Percentiles rank a stretch among this genome's conserved stretches.
Evolutionary conservation across 2,888 invertebrate genomes (phyloP).

Genomic region (Embidobia sp.): DNA sequence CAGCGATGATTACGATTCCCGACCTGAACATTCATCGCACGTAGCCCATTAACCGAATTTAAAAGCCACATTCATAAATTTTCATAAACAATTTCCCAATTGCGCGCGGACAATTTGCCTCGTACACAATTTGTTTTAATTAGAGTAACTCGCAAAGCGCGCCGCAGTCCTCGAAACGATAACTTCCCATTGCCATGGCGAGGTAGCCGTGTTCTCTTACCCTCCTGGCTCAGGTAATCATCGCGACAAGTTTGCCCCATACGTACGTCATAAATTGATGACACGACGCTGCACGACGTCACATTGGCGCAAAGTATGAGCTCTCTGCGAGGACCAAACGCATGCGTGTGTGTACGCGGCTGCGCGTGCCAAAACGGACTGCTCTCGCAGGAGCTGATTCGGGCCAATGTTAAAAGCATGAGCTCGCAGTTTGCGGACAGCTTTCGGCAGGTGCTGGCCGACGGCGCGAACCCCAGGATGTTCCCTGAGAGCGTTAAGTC

Average conservation of each 20-base stretch:
- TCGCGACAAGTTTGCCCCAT: slow-evolving; percentile 13
- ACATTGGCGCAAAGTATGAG: slow-evolving; percentile 51
- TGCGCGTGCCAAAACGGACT: slow-evolving; percentile 61
- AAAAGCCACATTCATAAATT: too few species aligned
- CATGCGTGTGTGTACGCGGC: slow-evolving; percentile 61
- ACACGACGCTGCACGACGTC: slow-evolving; percentile 39
- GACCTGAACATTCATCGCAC: too few species aligned
- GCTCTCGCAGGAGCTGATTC: slow-evolving; percentile 53
- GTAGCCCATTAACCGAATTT: too few species aligned
- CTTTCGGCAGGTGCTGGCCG: slow-evolving; percentile 44
- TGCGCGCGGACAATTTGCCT: too few species aligned
- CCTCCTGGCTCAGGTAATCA: background rate
- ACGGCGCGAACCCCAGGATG: slow-evolving; percentile 19
- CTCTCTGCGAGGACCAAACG: slow-evolving; percentile 34
- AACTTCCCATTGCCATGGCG: too few species aligned
- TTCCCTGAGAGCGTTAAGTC: slow-evolving; percentile 13
- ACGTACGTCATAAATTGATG: slow-evolving; percentile 56
- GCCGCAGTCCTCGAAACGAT: too few species aligned
- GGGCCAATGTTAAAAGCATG: slow-evolving; percentile 71
- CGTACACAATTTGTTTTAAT: too few species aligned
- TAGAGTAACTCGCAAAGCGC: too few species aligned
- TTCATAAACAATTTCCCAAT: too few species aligned
- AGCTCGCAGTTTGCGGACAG: slow-evolving; percentile 70
- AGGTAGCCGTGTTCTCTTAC: too few species aligned
- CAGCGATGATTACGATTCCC: too few species aligned